Base-by-base conservation (phyloP, 2,888 invertebrate species). In the Ethmia dodecea region DNA sequence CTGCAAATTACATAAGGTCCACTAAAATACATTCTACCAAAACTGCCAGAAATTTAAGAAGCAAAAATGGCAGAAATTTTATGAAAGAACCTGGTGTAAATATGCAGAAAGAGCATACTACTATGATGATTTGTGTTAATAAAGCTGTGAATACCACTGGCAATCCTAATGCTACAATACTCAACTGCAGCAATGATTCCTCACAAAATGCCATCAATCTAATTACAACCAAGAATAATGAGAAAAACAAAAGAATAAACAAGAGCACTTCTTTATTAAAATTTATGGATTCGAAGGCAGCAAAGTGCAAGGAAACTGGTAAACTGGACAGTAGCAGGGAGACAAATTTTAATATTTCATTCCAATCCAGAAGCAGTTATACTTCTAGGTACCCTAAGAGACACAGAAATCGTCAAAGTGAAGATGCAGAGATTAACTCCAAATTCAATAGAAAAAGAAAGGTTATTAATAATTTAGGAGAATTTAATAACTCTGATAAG, bases 1-100 rank as follows among this genome's bases (percentile, higher is more conserved):
- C 86, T 13, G 86, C 84, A 2, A 86, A 81, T 47, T 87, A 87
- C 42, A 86, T 87, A 16, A 63, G 81, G 18, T 87, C 86, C 11
- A 83, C 86, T 10, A 87, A 84, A 52, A 45, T 80, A 10, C 67
- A 75, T 40, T 62, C 72, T 11, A 55, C 60, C 25, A 81, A 73
- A 52, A 67, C 67, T 37, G 58, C 70, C 12, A 60, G 65, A 20
- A 79, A 74, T 49, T 42, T 71, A 14, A 69, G 71, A 41, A 67
- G 58, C 42, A 79, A 74, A 47, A 53, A 58, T 8, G 65, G 37
- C 34, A 67, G 69, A 30, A 72, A 61, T 33, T 49, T 73, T n/a
- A 57, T 67, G 1, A 76, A 74, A 37, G 68, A 73, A 38, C 57
- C 71, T 1, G 60, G 50, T 30, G 52, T 55, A 10, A 54, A 42